Evolutionary conservation across 2,888 invertebrate genomes (phyloP), one percentile per base, ranked within the genome.

Genomic region (Hipparchia semele): DNA sequence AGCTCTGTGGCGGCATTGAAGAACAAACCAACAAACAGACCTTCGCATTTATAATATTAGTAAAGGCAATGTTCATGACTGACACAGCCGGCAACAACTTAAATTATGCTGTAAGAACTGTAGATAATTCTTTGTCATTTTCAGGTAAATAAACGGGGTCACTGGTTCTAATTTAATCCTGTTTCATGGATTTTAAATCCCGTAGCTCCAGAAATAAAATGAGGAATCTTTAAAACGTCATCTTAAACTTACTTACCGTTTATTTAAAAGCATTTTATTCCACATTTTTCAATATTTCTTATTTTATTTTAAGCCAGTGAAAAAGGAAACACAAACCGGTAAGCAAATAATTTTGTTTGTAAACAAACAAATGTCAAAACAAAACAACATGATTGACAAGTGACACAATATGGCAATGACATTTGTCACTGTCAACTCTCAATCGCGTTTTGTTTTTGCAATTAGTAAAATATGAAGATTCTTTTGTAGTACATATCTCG

Each of bases 391-490:
- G 39, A 39, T 5, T 51, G 53, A 51, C 51, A 33, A 10, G 10
- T 62, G 13, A 62, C 46, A 13, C 3, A 39, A 39, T 39, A 13
- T 46, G 46, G 46, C n/a, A 9, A 46, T 39, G 10, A 60, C 46
- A 45, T 8, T 12, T 60, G 39, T 12, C 45, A 45, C 4, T 23
- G 23, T 49, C 64, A 64, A 39, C 39, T 39, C 39, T 39, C 39
- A 39, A 39, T 39, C 3, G 13, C 49, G 64, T 64, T 64, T 64
- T 13, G 64, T 64, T 64, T 13, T 51, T 64, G 49, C 64, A 58
- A 23, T 12, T 54, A 12, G 12, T n/a, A 3, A 54, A 49, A 49
- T 6, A 49, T 39, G 5, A 39, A 39, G 39, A 39, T 39, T 39
- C 39, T 39, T 39, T 2, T 2, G 39, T 39, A 23, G 23, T 23